Evolutionary conservation across 2,113 vertebrate genomes (phyloP), one percentile per base, ranked within the genome.

Genomic region (Bostrychus sinensis): DNA sequence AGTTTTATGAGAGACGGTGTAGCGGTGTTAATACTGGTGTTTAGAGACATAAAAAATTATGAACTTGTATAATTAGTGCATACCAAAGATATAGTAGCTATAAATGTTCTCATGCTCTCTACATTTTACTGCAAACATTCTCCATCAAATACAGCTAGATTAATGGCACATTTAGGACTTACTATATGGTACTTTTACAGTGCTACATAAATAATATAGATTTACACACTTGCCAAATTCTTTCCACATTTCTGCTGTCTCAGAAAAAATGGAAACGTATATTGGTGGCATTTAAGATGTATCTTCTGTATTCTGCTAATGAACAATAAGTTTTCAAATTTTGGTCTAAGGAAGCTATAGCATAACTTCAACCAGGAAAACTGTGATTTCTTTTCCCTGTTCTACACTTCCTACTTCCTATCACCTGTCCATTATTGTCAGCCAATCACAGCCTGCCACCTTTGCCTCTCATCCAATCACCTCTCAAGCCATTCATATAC

Each of bases 1-100:
- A 10, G 1, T 74, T 84, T 77, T 83, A 81, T 70, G 65, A 26
- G 38, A 64, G 54, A 77, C 56, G 61, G 36, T 50, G 61, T 50
- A 72, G 64, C 61, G 26, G 72, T 66, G 54, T 66, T 50, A 79
- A 80, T 63, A 72, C n/a, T 30, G 26, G 45, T 36, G 42, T 50
- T 42, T 42, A 62, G 20, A 45, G 30, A 42, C 60, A 63, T 30
- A 43, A 73, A 72, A 71, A 61, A 67, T 34, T 70, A 14, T 53
- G 41, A 71, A 59, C 13, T 48, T 55, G 57, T 38, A 32, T 62
- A 30, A 50, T 63, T 58, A 70, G 62, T 56, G 45, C 41, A 60
- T 56, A 48, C 54, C 13, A 56, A 63, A 62, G 9, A 45, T 43
- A 43, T 34, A 51, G 60, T 2, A 13, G 23, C 16, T 9, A 51